These are phyloP conservation scores for Procavia capensis DNA, from an alignment of 2,113 vertebrate genomes.

Conservation along the genomic window DNA sequence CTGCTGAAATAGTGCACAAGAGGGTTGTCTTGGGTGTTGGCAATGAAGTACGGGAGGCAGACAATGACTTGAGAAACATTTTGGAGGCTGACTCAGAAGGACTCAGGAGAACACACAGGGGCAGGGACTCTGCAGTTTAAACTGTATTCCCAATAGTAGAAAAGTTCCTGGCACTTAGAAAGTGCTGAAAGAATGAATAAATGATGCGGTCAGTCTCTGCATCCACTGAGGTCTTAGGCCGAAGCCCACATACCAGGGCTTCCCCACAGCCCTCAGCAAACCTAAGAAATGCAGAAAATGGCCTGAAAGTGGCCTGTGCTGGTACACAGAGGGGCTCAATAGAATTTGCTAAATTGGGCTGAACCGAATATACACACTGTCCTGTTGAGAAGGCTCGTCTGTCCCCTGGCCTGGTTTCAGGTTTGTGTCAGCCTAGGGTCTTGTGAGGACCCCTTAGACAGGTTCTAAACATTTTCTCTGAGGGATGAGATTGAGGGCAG, in stretches of 20 bases:
- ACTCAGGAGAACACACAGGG: background rate
- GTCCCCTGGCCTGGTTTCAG: background rate
- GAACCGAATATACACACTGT: background rate
- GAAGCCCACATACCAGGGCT: background rate
- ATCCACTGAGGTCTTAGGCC: background rate
- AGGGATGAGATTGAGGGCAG: background rate
- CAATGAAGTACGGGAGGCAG: background rate
- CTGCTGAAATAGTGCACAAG: background rate
- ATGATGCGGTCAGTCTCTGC: background rate
- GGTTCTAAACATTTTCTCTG: background rate
- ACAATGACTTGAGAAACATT: background rate
- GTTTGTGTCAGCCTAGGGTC: background rate
- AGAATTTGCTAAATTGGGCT: background rate
- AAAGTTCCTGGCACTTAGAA: background rate
- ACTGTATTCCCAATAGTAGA: background rate
- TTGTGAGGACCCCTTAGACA: background rate
- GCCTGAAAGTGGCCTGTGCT: no score
- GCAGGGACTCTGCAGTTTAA: background rate
- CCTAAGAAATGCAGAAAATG: background rate
- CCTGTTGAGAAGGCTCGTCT: background rate
- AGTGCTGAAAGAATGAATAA: background rate
- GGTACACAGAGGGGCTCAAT: background rate
- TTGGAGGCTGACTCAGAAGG: background rate
- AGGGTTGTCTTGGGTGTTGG: background rate
- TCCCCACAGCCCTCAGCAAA: background rate